Conservation (phyloP, 2,113 vertebrate species). For the Columba livia region DNA sequence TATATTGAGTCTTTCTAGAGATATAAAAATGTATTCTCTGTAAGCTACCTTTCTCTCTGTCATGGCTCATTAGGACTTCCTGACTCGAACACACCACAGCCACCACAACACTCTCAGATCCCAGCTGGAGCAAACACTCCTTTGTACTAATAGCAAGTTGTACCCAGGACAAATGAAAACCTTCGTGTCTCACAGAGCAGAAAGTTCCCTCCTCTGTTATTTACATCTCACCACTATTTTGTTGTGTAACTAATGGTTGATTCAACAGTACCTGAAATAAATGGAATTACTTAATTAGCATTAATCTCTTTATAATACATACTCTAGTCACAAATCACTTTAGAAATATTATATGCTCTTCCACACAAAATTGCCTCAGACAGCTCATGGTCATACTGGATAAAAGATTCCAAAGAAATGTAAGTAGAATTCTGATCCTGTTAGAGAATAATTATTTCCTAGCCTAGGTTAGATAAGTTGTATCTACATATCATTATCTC, state of each 20-base stretch:
- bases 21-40: not conserved
- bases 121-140: not conserved
- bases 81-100: not conserved
- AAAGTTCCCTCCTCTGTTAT: not conserved
- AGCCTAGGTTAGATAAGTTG: not conserved
- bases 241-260: not conserved
- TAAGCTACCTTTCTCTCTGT: not conserved
- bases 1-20: not conserved
- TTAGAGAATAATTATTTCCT: not conserved
- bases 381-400: not conserved
- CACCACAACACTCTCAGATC: not conserved
- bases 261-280: not conserved
- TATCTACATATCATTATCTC: not conserved
- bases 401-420: not conserved
- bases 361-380: not conserved
- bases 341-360: not conserved
- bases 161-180: not conserved
- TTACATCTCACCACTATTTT: not conserved
- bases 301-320: not conserved
- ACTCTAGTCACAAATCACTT: not conserved
- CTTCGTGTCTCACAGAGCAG: not conserved
- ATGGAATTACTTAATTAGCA: not conserved
- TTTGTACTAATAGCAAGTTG: not conserved
- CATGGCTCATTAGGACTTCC: not conserved
- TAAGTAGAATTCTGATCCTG: not conserved